A percentile compares a stretch with the other conserved stretches of the same genome.
Evolutionary conservation across 2,888 invertebrate species (phyloP).

Genomic region (Chrysopilus asiliformis): DNA sequence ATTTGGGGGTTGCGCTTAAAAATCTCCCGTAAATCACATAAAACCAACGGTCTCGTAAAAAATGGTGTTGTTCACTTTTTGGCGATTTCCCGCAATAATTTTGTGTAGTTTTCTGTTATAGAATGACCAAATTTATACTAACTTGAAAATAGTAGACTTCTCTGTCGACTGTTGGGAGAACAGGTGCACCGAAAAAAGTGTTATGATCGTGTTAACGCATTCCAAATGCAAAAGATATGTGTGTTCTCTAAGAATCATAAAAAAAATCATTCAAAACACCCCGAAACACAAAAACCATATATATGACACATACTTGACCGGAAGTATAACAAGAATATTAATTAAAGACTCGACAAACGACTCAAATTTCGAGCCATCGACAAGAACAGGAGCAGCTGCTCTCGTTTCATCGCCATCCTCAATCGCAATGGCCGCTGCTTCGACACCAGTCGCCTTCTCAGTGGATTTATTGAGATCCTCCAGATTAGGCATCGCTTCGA

Average conservation of each 20-base stretch:
- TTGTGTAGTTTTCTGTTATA: too few relatives aligned
- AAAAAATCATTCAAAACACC: conserved; percentile 1
- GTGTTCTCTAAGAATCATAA: conserved; percentile 46
- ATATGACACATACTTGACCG: conserved; percentile 31
- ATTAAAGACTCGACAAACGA: conserved; percentile 34
- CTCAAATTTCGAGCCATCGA: conserved; percentile 35
- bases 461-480: conserved; percentile 20
- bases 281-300: too few relatives aligned
- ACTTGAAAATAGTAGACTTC: conserved; percentile 58
- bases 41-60: too few relatives aligned
- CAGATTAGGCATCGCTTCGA: conserved; percentile 45
- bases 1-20: too few relatives aligned
- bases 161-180: conserved; percentile 57
- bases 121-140: too few relatives aligned
- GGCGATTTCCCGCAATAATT: too few relatives aligned
- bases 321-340: conserved; percentile 35
- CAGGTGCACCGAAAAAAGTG: conserved; percentile 79
- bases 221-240: conserved; percentile 80
- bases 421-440: conserved; percentile 14
- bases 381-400: conserved; percentile 18
- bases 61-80: too few relatives aligned
- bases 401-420: conserved; percentile 3
- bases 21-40: too few relatives aligned
- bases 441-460: conserved; percentile 24
- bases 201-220: conserved; percentile 71